Conservation (phyloP, 2,797 vertebrate species). For the Menidia menidia region DNA sequence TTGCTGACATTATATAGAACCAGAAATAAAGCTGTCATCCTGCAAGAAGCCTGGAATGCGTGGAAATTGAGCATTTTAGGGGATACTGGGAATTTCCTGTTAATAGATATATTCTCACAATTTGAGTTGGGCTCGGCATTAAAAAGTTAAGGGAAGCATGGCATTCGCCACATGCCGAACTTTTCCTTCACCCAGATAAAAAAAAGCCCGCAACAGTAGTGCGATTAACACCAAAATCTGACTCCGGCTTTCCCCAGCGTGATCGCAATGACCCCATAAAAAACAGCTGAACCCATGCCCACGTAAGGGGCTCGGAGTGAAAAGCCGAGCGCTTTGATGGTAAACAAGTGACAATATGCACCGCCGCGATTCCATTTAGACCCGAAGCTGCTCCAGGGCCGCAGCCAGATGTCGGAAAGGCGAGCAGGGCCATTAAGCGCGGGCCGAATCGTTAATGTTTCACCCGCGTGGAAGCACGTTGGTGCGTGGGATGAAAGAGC, state of each 20-base stretch:
- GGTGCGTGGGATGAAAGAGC: constrained; percentile 8
- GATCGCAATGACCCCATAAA: constrained; percentile 13
- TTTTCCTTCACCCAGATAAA: neutral
- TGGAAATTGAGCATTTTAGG: no score
- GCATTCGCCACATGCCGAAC: no score
- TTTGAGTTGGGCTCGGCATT: neutral
- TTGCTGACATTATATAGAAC: no score
- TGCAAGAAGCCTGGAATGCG: no score
- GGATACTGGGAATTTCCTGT: no score
- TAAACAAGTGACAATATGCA: constrained; percentile 16
- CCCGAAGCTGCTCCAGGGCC: constrained; percentile 10
- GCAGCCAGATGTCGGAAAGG: constrained; percentile 5
- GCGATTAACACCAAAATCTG: neutral
- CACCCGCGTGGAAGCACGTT: constrained; percentile 37
- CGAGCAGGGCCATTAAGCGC: constrained; percentile 55
- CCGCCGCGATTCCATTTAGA: constrained; percentile 21
- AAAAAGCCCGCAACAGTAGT: neutral
- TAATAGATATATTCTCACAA: no score
- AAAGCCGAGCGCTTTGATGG: neutral
- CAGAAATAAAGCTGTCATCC: no score
- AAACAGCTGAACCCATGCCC: constrained; percentile 29
- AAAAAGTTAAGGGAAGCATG: neutral
- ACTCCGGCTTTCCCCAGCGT: neutral
- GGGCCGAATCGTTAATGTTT: constrained; percentile 71
- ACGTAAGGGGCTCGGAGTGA: neutral